Percentiles rank a stretch among this genome's conserved stretches.
Conservation (phyloP, 2,888 invertebrate species). For the Campoletis raptor region DNA sequence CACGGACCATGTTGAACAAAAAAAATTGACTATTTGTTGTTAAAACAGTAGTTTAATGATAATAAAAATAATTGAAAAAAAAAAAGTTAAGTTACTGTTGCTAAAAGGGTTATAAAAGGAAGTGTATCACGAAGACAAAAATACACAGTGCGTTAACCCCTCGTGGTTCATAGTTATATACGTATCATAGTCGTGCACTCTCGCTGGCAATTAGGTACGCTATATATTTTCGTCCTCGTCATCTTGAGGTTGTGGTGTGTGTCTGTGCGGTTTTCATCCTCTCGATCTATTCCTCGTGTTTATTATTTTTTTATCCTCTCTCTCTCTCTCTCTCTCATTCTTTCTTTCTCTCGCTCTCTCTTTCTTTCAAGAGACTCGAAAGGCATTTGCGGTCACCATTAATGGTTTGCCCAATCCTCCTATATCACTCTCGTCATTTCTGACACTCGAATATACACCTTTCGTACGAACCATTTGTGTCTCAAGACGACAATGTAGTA, state of each 20-base stretch:
- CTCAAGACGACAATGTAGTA: background rate
- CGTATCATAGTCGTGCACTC: slow-evolving; percentile 55
- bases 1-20: no score
- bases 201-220: slow-evolving; percentile 59
- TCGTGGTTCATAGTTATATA: slow-evolving; percentile 26
- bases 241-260: slow-evolving; percentile 47
- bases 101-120: background rate
- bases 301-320: slow-evolving; percentile 8
- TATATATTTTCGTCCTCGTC: slow-evolving; percentile 46
- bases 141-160: slow-evolving; percentile 59
- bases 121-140: slow-evolving; percentile 46
- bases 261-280: slow-evolving; percentile 45
- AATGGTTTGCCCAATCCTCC: slow-evolving; percentile 58
- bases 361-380: slow-evolving; percentile 22
- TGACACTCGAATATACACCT: slow-evolving; percentile 31
- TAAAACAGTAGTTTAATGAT: no score
- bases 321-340: background rate
- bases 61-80: no score
- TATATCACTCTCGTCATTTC: slow-evolving; percentile 20
- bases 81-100: no score
- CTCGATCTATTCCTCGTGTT: no score
- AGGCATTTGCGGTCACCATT: slow-evolving; percentile 57
- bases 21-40: no score
- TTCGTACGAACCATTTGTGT: background rate
- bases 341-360: background rate